Evolutionary conservation across 2,113 vertebrate species (phyloP), one percentile per base, ranked within the genome.

Genomic region (Channa maculata): DNA sequence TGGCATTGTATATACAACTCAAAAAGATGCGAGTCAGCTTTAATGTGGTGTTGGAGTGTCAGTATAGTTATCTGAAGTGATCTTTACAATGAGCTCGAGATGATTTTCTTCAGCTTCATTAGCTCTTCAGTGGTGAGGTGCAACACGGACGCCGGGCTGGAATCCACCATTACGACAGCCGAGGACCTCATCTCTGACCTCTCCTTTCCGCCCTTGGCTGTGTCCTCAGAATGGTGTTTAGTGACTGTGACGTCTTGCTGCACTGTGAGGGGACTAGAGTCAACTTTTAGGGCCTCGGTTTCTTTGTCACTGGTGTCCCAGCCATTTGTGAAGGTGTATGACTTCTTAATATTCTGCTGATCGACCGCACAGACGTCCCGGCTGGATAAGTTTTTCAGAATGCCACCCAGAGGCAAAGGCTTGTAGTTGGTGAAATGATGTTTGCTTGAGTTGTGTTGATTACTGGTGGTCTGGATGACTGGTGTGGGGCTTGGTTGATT

Each of bases 81-180:
- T 45, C 4, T 53, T 91, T 76, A 91, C 1, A 10, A 71, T 2
- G 90, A 82, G 61, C 24, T 90, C 0, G 88, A 90, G 68, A 94
- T 88, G 7, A 95, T 90, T 60, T 62, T 90, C 68, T 79, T 91
- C 24, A 93, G 71, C 80, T 93, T 95, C 57, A 92, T 61, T 49
- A 93, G 67, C 44, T 94, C 90, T n/a, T 94, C 92, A 0, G 48
- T 54, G 49, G 87, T 90, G 41, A 94, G 71, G 0, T 88, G 86
- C 52, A 90, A 5, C 43, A 86, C 8, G 6, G 89, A 39, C 0
- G 64, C 2, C 0, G 92, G 81, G 72, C 53, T 4, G 8, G 87
- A 54, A 6, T 89, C 86, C 15, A 80, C 3, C 76, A 80, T 84
- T 0, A 75, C 13, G 36, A 64, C 6, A 3, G 54, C 1, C 0